Evolutionary conservation across 2,888 invertebrate species (phyloP).

Genomic region (Hemicrepidius hirtus): DNA sequence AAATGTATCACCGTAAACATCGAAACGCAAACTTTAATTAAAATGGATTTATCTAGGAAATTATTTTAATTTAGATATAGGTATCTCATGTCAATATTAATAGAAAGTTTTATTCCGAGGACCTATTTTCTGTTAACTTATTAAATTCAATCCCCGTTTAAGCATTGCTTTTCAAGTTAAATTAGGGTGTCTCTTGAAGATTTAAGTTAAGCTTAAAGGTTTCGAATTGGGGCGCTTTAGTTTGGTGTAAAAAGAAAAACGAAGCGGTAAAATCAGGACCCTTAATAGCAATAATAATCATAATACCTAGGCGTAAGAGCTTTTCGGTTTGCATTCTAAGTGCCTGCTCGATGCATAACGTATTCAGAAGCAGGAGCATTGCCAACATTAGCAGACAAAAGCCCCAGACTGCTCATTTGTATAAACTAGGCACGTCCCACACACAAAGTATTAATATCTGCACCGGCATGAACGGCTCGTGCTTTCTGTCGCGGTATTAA

Average conservation of each 20-base stretch:
- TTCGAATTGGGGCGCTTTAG: not conserved
- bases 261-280: conserved; percentile 25
- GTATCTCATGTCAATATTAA: too few species aligned
- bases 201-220: not conserved
- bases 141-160: too few species aligned
- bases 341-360: conserved; percentile 55
- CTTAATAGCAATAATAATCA: conserved; percentile 39
- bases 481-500: conserved; percentile 50
- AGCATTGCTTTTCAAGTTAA: too few species aligned
- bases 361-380: conserved; percentile 55
- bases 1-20: not conserved
- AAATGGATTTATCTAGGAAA: too few species aligned
- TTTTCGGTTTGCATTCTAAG: conserved; percentile 48
- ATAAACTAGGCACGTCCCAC: conserved; percentile 58
- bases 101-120: too few species aligned
- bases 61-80: too few species aligned
- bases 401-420: conserved; percentile 58
- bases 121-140: too few species aligned
- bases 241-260: conserved; percentile 20
- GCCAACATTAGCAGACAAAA: conserved; percentile 59
- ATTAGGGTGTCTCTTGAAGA: too few species aligned
- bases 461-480: conserved; percentile 52
- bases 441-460: conserved; percentile 59
- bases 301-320: conserved; percentile 43
- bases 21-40: too few species aligned